Evolutionary conservation across 1,140 invertebrate genomes (phyloP).

Genomic region (Drosophila lowei): DNA sequence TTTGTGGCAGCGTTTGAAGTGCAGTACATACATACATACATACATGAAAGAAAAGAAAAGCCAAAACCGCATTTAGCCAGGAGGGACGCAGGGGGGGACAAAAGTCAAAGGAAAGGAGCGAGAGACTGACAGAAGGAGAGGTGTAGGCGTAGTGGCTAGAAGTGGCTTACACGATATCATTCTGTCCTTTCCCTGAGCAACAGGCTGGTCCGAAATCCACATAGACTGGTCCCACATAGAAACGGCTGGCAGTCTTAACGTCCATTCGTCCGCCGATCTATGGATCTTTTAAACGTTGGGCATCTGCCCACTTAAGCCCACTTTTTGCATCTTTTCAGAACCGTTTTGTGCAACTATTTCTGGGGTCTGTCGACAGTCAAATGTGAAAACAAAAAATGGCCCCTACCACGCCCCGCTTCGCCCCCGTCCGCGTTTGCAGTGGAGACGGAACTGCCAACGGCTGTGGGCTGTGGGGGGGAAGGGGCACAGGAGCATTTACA

Average conservation of each 20-base stretch:
- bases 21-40: neutral
- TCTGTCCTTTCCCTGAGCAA: too few relatives aligned
- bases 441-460: constrained; percentile 2
- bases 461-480: neutral
- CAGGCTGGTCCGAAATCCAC: too few relatives aligned
- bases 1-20: neutral
- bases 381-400: constrained; percentile 60
- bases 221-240: too few relatives aligned
- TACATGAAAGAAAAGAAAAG: constrained; percentile 3
- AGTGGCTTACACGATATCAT: too few relatives aligned
- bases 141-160: too few relatives aligned
- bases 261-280: too few relatives aligned
- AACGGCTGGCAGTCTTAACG: too few relatives aligned
- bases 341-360: too few relatives aligned
- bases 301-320: too few relatives aligned
- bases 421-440: neutral
- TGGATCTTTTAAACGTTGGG: too few relatives aligned
- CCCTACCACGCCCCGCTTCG: neutral
- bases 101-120: constrained; percentile 30
- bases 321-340: neutral
- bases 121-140: too few relatives aligned
- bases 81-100: neutral
- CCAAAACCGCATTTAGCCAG: constrained; percentile 39
- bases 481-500: neutral
- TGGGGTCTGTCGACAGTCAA: constrained; percentile 3